phyloP scores from a whole-genome alignment of 2,113 vertebrate species.

The Halcyon senegalensis region DNA sequence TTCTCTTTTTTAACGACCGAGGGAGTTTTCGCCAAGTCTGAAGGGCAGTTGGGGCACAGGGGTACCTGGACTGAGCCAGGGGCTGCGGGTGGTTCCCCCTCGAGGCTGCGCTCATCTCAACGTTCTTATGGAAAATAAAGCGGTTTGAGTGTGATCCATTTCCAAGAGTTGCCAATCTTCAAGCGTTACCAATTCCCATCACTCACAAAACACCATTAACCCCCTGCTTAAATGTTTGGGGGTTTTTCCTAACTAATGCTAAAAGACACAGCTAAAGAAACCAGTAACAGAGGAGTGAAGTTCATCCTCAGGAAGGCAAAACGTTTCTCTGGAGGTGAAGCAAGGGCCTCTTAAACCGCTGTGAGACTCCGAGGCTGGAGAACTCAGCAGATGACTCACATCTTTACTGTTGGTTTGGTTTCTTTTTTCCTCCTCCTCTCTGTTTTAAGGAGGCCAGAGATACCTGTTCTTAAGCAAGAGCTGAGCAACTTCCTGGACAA shows the following conservation, averaged over 20 bases:
- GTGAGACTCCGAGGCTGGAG: not conserved
- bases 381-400: slow-evolving; percentile 41
- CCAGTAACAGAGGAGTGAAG: not conserved
- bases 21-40: not conserved
- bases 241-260: not conserved
- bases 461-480: slow-evolving; percentile 52
- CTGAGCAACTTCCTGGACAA: not conserved
- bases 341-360: not conserved
- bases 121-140: not conserved
- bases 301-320: not conserved
- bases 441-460: slow-evolving; percentile 5
- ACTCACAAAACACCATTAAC: not conserved
- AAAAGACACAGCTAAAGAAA: not conserved
- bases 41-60: not conserved
- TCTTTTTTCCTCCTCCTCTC: not conserved
- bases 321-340: not conserved
- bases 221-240: not conserved
- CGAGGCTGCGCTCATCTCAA: not conserved
- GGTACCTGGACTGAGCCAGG: rapidly evolving
- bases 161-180: not conserved
- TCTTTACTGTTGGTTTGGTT: not conserved
- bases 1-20: not conserved
- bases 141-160: rapidly evolving
- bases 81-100: not conserved
- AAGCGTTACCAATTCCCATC: not conserved